Evolutionary conservation across 2,113 vertebrate genomes (phyloP), one percentile per base, ranked within the genome.

Genomic region (Rallus limicola): DNA sequence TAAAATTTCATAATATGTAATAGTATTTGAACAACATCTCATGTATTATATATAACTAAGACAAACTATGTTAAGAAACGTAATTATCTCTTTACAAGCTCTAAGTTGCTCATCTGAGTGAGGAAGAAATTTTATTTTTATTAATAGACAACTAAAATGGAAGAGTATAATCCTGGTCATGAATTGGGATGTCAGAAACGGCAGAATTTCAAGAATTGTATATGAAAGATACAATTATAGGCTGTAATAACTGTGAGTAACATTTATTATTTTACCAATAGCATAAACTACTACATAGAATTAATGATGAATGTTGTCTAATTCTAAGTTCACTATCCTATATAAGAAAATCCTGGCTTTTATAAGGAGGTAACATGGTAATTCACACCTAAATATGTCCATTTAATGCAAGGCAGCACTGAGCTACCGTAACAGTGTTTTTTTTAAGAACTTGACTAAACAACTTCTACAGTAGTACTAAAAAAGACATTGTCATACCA

Each of bases 401-500:
- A 31, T 62, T 74, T 48, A 89, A 44, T 67, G 25, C 17, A 24
- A 74, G 50, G 18, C 42, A 50, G 4, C 1, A 44, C 28, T 52
- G 48, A 71, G 53, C 21, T 55, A 16, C 67, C 72, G 29, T 33
- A 62, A 63, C 11, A 70, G 5, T 29, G 75, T 17, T 56, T 19
- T 70, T 0, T 33, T 34, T 33, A 50, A 58, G 24, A 67, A 5
- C n/a, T 40, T 3, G 9, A n/a, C 29, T 59, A 42, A 55, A 15
- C 14, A 65, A 33, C 44, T 74, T 52, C 14, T 53, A 7, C 4
- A 23, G 44, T 53, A 26, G 25, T 48, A 76, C 14, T 28, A 40
- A 52, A 31, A 33, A 34, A 1, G 26, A n/a, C 3, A 4, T 13
- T 55, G 50, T 5, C 7, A 4, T 13, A 44, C 2, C 8, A 36